Evolutionary conservation across 2,113 vertebrate species (phyloP).

Genomic region (Rattus rattus): DNA sequence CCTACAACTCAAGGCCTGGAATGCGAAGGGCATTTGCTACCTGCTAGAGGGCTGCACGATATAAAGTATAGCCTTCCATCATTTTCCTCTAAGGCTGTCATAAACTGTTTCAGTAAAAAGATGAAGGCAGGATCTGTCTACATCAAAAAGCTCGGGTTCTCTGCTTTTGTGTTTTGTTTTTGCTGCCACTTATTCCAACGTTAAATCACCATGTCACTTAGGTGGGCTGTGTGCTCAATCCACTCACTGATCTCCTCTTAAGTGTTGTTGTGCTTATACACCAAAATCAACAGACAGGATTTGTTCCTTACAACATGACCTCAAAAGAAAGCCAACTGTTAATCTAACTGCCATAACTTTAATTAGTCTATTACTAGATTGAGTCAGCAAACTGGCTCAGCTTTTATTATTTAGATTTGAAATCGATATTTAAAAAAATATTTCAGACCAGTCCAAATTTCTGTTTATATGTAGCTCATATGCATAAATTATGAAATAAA

Average conservation of each 20-base stretch:
- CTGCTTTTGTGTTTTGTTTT: background rate
- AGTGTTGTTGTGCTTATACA: background rate
- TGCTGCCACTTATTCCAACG: background rate
- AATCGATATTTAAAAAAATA: no score
- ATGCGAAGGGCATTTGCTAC: background rate
- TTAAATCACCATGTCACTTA: background rate
- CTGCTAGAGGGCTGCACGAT: background rate
- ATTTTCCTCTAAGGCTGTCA: background rate
- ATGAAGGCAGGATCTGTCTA: background rate
- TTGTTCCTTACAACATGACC: constrained; percentile 39
- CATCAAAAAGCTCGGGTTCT: background rate
- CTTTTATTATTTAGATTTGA: no score
- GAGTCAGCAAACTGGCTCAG: no score
- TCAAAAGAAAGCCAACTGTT: constrained; percentile 43
- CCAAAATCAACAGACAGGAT: constrained; percentile 27
- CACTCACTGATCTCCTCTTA: background rate
- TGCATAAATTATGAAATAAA: no score
- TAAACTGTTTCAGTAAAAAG: background rate
- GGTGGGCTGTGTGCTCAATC: background rate
- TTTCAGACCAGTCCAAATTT: no score
- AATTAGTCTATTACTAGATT: no score
- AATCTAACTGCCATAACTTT: background rate
- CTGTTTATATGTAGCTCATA: no score
- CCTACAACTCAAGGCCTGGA: background rate
- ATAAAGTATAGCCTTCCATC: background rate